These are phyloP conservation scores for Serinus canaria DNA, from an alignment of 2,113 vertebrate genomes.

Conservation along the genomic window DNA sequence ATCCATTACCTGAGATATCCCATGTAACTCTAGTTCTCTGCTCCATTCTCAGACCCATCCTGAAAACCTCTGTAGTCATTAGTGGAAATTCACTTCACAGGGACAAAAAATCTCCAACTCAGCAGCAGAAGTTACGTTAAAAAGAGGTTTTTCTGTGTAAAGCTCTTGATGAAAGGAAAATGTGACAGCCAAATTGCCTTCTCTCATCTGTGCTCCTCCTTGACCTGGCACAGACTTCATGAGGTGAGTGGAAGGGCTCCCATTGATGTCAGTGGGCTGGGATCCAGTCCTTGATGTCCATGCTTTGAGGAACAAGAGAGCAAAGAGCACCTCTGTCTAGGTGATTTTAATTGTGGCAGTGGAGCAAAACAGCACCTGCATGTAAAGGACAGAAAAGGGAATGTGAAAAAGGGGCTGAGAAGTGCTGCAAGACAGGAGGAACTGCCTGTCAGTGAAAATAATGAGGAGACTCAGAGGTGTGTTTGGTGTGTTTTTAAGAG, in stretches of 20 bases:
- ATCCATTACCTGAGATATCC: background rate
- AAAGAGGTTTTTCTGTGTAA: background rate
- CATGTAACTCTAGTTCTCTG: background rate
- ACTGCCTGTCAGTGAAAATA: background rate
- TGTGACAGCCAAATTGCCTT: background rate
- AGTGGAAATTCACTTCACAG: background rate
- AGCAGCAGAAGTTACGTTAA: background rate
- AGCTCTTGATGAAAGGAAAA: background rate
- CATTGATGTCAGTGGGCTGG: background rate
- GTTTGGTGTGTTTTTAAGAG: background rate
- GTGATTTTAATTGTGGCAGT: background rate
- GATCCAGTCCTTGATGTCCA: background rate
- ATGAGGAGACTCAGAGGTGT: background rate
- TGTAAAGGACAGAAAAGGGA: background rate
- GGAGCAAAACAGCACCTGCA: background rate
- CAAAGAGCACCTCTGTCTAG: background rate
- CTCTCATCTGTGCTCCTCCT: background rate
- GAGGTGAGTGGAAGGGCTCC: background rate
- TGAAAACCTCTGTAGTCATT: background rate
- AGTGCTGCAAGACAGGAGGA: background rate
- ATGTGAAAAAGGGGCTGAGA: background rate
- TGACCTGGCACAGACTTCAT: background rate
- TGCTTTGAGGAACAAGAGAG: background rate
- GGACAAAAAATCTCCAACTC: background rate
- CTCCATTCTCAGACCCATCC: background rate